Base-by-base conservation (phyloP, 2,797 vertebrate species). In the Falco naumanni region DNA sequence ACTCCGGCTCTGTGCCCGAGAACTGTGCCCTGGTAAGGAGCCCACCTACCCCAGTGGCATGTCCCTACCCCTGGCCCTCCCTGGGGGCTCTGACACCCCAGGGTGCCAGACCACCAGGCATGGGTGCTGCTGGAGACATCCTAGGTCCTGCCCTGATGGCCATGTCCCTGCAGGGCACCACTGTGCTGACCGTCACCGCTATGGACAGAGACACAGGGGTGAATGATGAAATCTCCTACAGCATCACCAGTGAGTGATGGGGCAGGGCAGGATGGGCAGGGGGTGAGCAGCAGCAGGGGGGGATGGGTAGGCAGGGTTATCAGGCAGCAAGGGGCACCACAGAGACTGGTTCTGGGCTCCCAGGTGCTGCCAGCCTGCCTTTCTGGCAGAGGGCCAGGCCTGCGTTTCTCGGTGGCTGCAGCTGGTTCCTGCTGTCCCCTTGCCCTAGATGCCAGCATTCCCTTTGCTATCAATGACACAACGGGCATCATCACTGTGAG, bases 141-240 rank as follows among this genome's bases (percentile, higher is more conserved):
- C 31, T 5, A 29, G 33, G 9, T 63, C 65, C 20, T 92, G 20
- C 13, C 14, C 76, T 96, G 34, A 93, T 53, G 51, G 22, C 53
- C 13, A 2, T 88, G 39, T 76, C 39, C 92, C 56, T 9, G 4
- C 93, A 99, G 99, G 98, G 80, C 33, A 72, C 21, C 2, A 19
- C 51, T 5, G 98, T 99, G 90, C 94, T 99, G 63, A 95, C 21
- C 22, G 98, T 99, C 82, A 93, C 45, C 0, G 99, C 99, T 26
- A 57, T 98, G 31, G 99, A 99, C 87, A 94, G 93, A 48, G 99
- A 99, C 97, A 98, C 68, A 21, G 98, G 98, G 50, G 71, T 99
- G 95, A 98, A 98, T 14, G 98, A 99, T 56, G 0, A 1, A 0
- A 98, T 99, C 70, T 70, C 2, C 82, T 99, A 98, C 92, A 95